Evolutionary conservation across 2,888 invertebrate genomes (phyloP).

Genomic region (Cosmia trapezina): DNA sequence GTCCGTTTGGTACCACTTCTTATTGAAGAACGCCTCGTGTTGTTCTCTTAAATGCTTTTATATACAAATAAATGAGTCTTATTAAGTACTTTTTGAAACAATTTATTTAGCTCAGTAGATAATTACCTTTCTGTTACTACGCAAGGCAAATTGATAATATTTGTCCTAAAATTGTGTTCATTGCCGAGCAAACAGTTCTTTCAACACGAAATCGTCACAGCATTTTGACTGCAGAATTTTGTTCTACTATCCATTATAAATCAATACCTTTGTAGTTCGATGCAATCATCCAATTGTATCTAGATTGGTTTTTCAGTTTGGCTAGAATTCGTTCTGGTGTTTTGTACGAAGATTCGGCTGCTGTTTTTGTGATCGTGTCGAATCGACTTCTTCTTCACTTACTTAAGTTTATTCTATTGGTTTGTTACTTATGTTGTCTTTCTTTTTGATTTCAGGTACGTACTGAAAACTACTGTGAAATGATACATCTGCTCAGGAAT

Average conservation of each 20-base stretch:
- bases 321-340: slow-evolving; percentile 16
- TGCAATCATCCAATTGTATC: slow-evolving; percentile 40
- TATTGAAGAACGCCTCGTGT: neutral
- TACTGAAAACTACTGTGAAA: neutral
- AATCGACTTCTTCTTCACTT: neutral
- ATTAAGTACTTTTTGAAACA: neutral
- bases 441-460: slow-evolving; percentile 49
- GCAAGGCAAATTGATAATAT: neutral
- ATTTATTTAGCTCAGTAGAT: slow-evolving; percentile 3
- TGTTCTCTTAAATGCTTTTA: neutral
- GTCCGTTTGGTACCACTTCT: neutral
- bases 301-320: slow-evolving; percentile 14
- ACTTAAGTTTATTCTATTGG: neutral
- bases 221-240: slow-evolving; percentile 5
- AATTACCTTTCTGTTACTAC: neutral
- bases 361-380: neutral
- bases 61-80: neutral
- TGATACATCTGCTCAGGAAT: neutral
- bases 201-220: neutral
- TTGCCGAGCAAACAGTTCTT: neutral
- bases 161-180: neutral
- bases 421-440: slow-evolving; percentile 16
- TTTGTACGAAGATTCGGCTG: slow-evolving; percentile 6
- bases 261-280: slow-evolving; percentile 20
- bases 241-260: slow-evolving; percentile 23